Percentiles rank a stretch among this genome's conserved stretches.
Conservation (phyloP, 1,140 invertebrate genomes). For the Trichonephila clavipes region DNA sequence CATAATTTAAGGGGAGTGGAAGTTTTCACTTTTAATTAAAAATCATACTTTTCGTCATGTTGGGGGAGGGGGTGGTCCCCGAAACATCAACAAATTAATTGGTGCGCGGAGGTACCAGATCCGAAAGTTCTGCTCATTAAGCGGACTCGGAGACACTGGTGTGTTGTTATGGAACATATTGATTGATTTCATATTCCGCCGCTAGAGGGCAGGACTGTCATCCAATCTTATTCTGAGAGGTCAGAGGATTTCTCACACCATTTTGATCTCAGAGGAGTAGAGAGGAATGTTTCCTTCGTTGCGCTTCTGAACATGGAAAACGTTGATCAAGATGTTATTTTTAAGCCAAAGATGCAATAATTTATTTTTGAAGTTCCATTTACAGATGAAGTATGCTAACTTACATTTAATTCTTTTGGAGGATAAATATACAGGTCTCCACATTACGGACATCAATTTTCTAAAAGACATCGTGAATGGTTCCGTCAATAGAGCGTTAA, state of each 20-base stretch:
- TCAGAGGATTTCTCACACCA: not conserved
- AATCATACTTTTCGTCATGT: slow-evolving; percentile 51
- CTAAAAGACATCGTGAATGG: too few relatives aligned
- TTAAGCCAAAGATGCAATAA: too few relatives aligned
- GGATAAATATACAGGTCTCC: too few relatives aligned
- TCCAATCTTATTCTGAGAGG: not conserved
- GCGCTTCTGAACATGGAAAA: too few relatives aligned
- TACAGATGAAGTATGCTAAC: too few relatives aligned
- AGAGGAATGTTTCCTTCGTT: too few relatives aligned
- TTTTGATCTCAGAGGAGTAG: not conserved
- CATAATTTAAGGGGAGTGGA: slow-evolving; percentile 59
- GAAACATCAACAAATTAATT: slow-evolving; percentile 70
- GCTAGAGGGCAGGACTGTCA: not conserved
- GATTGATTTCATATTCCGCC: slow-evolving; percentile 18
- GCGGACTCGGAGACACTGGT: slow-evolving; percentile 2
- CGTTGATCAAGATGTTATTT: too few relatives aligned
- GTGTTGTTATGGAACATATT: not conserved
- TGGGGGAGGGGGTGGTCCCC: not conserved
- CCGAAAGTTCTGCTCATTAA: slow-evolving; percentile 16
- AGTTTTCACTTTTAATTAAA: slow-evolving; percentile 73
- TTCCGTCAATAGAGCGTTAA: too few relatives aligned
- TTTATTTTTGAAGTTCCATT: too few relatives aligned
- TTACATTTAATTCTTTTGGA: too few relatives aligned
- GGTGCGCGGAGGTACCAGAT: slow-evolving; percentile 23
- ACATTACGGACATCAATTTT: too few relatives aligned